These are phyloP conservation scores for Petaurus breviceps DNA, from an alignment of 2,113 vertebrate genomes.

Conservation along the genomic window DNA sequence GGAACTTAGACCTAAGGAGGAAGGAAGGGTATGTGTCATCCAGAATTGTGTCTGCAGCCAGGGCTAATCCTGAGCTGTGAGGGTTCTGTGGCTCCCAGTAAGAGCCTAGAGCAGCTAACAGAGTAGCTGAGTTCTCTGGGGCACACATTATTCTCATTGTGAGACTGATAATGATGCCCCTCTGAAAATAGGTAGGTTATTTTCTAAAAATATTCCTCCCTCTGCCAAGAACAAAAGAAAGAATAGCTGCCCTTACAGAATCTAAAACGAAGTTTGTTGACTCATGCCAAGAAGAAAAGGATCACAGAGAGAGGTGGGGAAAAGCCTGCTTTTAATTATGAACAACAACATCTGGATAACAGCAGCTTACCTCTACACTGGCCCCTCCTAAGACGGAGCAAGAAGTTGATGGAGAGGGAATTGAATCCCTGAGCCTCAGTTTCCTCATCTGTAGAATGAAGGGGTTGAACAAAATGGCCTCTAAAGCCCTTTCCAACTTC, in stretches of 20 bases:
- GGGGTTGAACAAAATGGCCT: neutral
- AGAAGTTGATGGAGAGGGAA: neutral
- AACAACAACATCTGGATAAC: neutral
- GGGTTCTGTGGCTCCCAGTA: constrained; percentile 45
- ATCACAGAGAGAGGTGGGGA: neutral
- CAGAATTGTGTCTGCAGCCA: constrained; percentile 32
- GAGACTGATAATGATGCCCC: constrained; percentile 39
- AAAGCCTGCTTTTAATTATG: constrained; percentile 8
- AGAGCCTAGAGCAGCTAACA: neutral
- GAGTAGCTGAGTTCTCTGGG: neutral
- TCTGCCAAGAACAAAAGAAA: constrained; percentile 60
- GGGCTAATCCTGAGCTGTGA: neutral
- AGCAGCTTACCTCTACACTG: neutral
- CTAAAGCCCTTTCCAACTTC: neutral
- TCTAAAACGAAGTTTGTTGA: constrained; percentile 48
- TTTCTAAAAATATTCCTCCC: constrained; percentile 52
- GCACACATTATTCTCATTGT: constrained; percentile 19
- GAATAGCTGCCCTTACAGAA: neutral
- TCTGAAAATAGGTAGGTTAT: constrained; percentile 49
- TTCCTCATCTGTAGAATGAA: neutral
- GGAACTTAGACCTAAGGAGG: constrained; percentile 25
- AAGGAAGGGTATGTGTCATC: neutral
- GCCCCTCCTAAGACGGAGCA: neutral
- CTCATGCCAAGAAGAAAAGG: constrained; percentile 58
- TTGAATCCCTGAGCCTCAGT: neutral